phyloP scores from a whole-genome alignment of 2,113 vertebrate species.

The Scartelaos histophorus region DNA sequence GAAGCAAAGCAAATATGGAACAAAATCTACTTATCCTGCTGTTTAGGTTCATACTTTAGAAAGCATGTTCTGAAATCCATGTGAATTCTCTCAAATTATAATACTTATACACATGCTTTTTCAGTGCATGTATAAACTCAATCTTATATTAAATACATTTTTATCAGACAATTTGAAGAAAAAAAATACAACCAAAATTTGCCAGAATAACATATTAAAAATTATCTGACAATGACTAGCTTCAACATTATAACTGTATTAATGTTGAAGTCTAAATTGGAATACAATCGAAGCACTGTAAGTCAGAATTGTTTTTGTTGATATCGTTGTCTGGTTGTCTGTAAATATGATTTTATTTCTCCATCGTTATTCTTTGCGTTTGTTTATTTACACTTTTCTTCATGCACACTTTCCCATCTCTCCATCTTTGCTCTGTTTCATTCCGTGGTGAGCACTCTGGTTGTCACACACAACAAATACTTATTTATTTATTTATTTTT shows the following conservation, averaged over 20 bases:
- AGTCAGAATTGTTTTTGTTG: constrained; percentile 39
- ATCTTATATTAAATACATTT: too few relatives aligned
- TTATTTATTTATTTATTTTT: background rate
- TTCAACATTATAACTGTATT: constrained; percentile 24
- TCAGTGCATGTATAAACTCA: too few relatives aligned
- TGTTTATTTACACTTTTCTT: constrained; percentile 18
- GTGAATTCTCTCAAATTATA: too few relatives aligned
- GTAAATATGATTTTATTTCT: background rate
- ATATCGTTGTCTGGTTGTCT: constrained; percentile 19
- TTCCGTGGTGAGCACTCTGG: constrained; percentile 56
- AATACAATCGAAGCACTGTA: constrained; percentile 30
- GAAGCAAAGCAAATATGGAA: background rate
- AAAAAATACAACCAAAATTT: background rate
- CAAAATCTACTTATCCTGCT: background rate
- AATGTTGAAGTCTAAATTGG: constrained; percentile 21
- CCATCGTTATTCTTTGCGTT: background rate
- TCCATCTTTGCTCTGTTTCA: constrained; percentile 45
- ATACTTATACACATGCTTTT: too few relatives aligned
- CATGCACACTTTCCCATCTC: constrained; percentile 50
- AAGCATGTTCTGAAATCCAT: background rate
- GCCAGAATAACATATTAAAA: background rate
- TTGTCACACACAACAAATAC: constrained; percentile 49
- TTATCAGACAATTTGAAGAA: too few relatives aligned
- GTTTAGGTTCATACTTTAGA: background rate
- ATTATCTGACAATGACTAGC: constrained; percentile 21